Base-by-base conservation (phyloP, 2,797 vertebrate genomes). In the Podargus strigoides region DNA sequence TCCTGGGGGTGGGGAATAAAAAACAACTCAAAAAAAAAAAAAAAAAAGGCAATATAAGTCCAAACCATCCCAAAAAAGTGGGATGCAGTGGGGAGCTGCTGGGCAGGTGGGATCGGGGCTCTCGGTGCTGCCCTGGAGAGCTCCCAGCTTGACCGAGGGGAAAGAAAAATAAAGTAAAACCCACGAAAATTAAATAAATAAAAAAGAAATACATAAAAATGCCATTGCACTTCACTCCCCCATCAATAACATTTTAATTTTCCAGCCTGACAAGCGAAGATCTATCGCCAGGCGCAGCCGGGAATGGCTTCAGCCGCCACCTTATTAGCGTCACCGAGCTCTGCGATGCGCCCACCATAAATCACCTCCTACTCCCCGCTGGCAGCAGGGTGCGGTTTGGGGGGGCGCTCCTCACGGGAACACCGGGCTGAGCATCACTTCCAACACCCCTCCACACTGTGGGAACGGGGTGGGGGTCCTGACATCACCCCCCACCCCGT, bases 231-330 rank as follows among this genome's bases (percentile, higher is more conserved):
- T 81, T 69, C 23, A 1, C 62, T 41, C 19, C 6, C 56, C n/a
- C 44, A 88, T 90, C 87, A 84, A 74, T 82, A 77, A 92, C 49
- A 79, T 72, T 95, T 96, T 90, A 75, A 95, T 96, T 91, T 95
- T 74, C 85, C 4, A 1, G 56, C 34, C 62, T 90, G 92, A 86
- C 93, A 88, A 79, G 56, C n/a, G 69, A 3, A 50, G 73, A 85
- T 80, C 83, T 58, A 80, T 78, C 12, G 39, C 47, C 60, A n/a
- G 66, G 64, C 39, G 0, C 37, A 34, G 46, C 2, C 18, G 1
- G 66, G 74, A 75, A 22, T 9, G 4, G 74, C 39, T 72, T 69
- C 58, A 62, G 75, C 42, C 8, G 12, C 12, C 44, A 34, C 62
- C 41, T 72, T 22, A 46, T 75, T 26, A 83, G 47, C 10, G 13